Base-by-base conservation (phyloP, 2,797 vertebrate genomes). In the Pagetopsis macropterus region DNA sequence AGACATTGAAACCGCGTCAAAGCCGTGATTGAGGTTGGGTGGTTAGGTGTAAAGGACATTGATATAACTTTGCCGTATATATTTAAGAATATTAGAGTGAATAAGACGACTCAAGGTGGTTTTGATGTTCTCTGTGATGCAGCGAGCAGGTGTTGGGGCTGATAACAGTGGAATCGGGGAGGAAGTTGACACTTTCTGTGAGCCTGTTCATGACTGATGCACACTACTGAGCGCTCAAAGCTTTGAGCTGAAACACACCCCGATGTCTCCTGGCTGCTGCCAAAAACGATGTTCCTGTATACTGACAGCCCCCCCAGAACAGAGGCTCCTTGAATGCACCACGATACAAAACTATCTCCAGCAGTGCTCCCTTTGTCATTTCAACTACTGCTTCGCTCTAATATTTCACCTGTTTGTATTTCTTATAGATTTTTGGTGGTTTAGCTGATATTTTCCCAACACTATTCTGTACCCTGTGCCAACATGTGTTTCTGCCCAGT, bases 151-250 rank as follows among this genome's bases (percentile, higher is more conserved):
- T 48, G n/a, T 12, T 13, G 27, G 56, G 7, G 37, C 21, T 44
- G 52, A 63, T 50, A 41, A 59, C 64, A 54, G 61, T 12, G 4
- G 11, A 48, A n/a, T 46, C 11, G 3, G 59, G 65, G 48, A 75
- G 56, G 63, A 52, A 65, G 48, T 37, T 68, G 66, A 77, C 49
- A 76, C 66, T 73, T 66, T 33, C 60, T 64, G 57, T 37, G n/a
- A 66, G 75, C 43, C 63, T 84, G 54, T 60, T 65, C 19, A 5
- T 75, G 72, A 69, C 61, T 70, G 70, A 79, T 64, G 55, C 27
- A 49, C 52, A 40, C 64, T 54, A 15, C 10, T 33, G 27, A 65
- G 54, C 68, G 63, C 51, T 55, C 57, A 66, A 73, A 64, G 60
- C 65, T 65, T 46, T 59, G 64, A 13, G 31, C 33, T 56, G 45